Conservation (phyloP, 1,140 invertebrate genomes). For the Aphidius gifuensis region DNA sequence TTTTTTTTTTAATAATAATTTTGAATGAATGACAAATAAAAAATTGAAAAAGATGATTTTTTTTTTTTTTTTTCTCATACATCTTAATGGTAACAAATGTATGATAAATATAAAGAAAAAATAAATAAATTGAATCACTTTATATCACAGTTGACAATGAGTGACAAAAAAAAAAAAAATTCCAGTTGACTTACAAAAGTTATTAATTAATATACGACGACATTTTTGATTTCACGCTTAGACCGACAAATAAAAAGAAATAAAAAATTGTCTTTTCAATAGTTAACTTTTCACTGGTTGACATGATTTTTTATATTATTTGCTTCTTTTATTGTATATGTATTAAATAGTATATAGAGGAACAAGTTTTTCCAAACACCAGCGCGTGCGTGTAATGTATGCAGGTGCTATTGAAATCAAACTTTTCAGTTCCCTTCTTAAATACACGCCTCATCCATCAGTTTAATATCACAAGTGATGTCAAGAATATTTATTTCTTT, state of each 20-base stretch:
- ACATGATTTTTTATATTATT: too few relatives aligned
- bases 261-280: too few relatives aligned
- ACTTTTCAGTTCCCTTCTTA: slow-evolving; percentile 7
- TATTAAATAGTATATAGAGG: too few relatives aligned
- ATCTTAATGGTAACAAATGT: too few relatives aligned
- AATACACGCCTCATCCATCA: slow-evolving; percentile 29
- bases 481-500: slow-evolving; percentile 17
- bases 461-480: slow-evolving; percentile 24
- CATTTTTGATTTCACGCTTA: slow-evolving; percentile 17
- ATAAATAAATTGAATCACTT: slow-evolving; percentile 18
- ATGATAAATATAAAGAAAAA: background rate
- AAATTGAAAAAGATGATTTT: too few relatives aligned
- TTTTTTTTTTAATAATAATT: too few relatives aligned
- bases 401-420: slow-evolving; percentile 27
- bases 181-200: slow-evolving; percentile 8
- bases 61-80: too few relatives aligned
- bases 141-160: slow-evolving; percentile 15
- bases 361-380: background rate
- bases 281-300: too few relatives aligned
- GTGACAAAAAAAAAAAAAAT: slow-evolving; percentile 5
- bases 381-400: slow-evolving; percentile 28
- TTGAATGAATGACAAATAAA: background rate
- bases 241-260: background rate
- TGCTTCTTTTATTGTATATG: too few relatives aligned
- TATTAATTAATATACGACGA: slow-evolving; percentile 18